A percentile compares a stretch with the other conserved stretches of the same genome.
phyloP scores from a whole-genome alignment of 2,797 vertebrate species.

The Sebastes taczanowskii region DNA sequence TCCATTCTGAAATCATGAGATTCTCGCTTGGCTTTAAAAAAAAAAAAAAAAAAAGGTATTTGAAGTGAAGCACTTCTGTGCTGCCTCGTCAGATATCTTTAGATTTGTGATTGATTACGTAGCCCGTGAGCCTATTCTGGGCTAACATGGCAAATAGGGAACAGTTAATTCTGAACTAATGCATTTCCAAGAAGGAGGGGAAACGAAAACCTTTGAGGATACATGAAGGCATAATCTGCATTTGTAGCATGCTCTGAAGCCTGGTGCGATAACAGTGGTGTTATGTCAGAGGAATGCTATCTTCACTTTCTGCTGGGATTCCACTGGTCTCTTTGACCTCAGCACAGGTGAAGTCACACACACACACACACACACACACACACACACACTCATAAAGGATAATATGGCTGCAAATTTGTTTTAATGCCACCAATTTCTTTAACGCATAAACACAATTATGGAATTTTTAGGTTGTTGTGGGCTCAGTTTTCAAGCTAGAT shows the following conservation, averaged over 20 bases:
- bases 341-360: neutral
- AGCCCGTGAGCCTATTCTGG: conserved; percentile 6
- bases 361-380: too few species aligned
- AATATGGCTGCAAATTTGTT: too few species aligned
- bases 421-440: too few species aligned
- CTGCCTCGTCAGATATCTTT: conserved; percentile 46
- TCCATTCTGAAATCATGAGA: conserved; percentile 36
- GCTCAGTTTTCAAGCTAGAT: too few species aligned
- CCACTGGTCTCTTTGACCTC: neutral
- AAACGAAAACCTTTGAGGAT: conserved; percentile 22
- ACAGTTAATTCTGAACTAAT: conserved; percentile 16
- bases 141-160: neutral
- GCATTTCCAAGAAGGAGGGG: conserved; percentile 23
- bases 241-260: conserved; percentile 4
- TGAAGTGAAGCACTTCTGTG: conserved; percentile 33
- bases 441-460: too few species aligned
- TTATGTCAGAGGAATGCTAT: neutral
- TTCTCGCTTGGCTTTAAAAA: conserved; percentile 30
- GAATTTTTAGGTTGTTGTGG: too few species aligned
- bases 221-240: conserved; percentile 13
- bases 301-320: neutral
- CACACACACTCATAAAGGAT: too few species aligned
- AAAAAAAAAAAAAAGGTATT: conserved; percentile 12
- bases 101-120: conserved; percentile 34
- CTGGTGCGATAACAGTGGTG: neutral